phyloP scores from a whole-genome alignment of 2,888 invertebrate genomes.

The Mythimna lalbum region DNA sequence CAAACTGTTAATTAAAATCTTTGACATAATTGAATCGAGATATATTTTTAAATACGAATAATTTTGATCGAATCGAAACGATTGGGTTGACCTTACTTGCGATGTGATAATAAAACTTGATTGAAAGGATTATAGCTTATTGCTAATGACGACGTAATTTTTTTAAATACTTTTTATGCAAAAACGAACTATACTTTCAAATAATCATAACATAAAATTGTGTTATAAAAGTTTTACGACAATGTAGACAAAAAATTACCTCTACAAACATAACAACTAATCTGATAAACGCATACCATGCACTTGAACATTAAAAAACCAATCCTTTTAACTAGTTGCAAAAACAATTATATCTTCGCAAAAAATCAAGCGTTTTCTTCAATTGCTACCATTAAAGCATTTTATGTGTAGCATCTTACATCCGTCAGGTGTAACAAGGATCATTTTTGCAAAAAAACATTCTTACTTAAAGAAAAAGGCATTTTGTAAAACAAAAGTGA shows the following conservation, averaged over 20 bases:
- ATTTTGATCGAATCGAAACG: constrained; percentile 39
- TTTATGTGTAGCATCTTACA: constrained; percentile 44
- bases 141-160: not conserved
- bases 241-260: not conserved
- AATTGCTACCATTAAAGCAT: constrained; percentile 47
- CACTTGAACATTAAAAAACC: constrained; percentile 6
- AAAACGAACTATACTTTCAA: not conserved
- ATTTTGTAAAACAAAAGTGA: constrained; percentile 55
- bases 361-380: constrained; percentile 40
- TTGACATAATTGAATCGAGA: constrained; percentile 68
- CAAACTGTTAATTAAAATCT: constrained; percentile 71
- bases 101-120: constrained; percentile 19
- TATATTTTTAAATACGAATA: constrained; percentile 58
- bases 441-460: constrained; percentile 36
- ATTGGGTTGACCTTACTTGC: constrained; percentile 10
- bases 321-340: constrained; percentile 3
- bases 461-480: constrained; percentile 22
- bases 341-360: constrained; percentile 32
- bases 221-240: not conserved
- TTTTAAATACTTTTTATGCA: not conserved
- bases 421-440: constrained; percentile 54
- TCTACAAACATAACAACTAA: constrained; percentile 8
- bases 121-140: constrained; percentile 20
- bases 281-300: constrained; percentile 26
- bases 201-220: not conserved